A percentile compares a stretch with the other conserved stretches of the same genome.
Conservation (phyloP, 2,888 invertebrate genomes). For the Lottia scabra region DNA sequence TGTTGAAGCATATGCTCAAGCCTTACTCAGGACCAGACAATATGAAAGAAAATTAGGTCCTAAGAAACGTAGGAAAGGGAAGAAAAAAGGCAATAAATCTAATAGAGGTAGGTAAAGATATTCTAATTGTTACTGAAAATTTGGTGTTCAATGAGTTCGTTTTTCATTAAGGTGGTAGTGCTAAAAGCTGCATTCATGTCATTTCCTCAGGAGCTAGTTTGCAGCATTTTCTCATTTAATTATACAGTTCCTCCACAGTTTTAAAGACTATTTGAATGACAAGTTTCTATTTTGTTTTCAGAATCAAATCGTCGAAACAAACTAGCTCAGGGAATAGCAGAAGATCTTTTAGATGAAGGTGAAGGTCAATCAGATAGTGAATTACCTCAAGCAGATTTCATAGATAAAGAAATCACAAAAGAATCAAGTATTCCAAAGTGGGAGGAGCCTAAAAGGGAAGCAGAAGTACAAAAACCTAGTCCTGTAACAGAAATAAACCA, state of each 20-base stretch:
- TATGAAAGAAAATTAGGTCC: constrained; percentile 64
- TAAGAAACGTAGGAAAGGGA: constrained; percentile 33
- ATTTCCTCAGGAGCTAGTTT: no score
- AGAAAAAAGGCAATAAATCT: constrained; percentile 20
- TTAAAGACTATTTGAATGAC: no score
- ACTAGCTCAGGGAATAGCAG: constrained; percentile 56
- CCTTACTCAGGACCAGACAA: constrained; percentile 58
- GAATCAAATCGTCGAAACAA: constrained; percentile 15
- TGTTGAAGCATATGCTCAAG: constrained; percentile 58
- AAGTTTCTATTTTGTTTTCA: neutral
- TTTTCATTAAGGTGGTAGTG: no score
- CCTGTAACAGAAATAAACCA: constrained; percentile 19
- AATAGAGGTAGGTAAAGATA: constrained; percentile 8
- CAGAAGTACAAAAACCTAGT: constrained; percentile 13
- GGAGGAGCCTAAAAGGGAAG: constrained; percentile 6
- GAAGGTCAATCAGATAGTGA: constrained; percentile 35
- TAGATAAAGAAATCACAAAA: neutral
- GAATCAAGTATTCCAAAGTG: constrained; percentile 24
- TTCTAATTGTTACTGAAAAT: no score
- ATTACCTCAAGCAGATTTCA: neutral
- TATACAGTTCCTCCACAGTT: no score
- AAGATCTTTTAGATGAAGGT: constrained; percentile 44
- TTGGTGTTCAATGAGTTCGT: no score
- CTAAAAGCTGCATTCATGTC: no score
- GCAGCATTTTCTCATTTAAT: no score